Evolutionary conservation across 2,797 vertebrate species (phyloP).

Genomic region (Megaceryle alcyon): DNA sequence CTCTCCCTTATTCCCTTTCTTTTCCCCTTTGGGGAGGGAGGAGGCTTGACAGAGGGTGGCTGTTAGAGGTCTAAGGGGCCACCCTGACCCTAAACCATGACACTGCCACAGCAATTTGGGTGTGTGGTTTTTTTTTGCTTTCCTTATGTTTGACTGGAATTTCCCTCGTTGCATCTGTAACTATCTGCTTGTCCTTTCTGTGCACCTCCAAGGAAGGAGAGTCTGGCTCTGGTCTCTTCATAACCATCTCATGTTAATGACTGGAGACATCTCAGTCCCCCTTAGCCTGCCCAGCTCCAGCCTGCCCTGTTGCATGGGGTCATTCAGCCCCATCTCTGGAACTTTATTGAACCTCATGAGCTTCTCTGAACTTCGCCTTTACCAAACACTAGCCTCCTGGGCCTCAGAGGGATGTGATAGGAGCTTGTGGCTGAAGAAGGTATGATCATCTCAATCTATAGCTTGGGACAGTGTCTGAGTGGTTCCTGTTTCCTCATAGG

Average conservation of each 20-base stretch:
- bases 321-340: not conserved
- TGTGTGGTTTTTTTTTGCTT: not conserved
- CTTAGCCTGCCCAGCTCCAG: not conserved
- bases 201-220: not conserved
- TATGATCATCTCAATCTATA: not conserved
- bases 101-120: not conserved
- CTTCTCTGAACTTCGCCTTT: not conserved
- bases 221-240: not conserved
- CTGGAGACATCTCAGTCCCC: not conserved
- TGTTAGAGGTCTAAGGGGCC: too few species aligned
- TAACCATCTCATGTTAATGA: not conserved
- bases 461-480: not conserved
- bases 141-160: not conserved
- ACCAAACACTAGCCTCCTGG: not conserved
- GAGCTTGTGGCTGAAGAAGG: not conserved
- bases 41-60: too few species aligned
- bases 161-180: not conserved
- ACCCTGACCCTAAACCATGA: too few species aligned
- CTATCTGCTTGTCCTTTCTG: not conserved
- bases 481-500: not conserved
- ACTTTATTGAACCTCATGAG: not conserved
- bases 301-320: not conserved
- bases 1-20: too few species aligned
- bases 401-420: not conserved
- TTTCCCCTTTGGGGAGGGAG: too few species aligned